phyloP scores from a whole-genome alignment of 2,888 invertebrate species.

The Andrena marginata region DNA sequence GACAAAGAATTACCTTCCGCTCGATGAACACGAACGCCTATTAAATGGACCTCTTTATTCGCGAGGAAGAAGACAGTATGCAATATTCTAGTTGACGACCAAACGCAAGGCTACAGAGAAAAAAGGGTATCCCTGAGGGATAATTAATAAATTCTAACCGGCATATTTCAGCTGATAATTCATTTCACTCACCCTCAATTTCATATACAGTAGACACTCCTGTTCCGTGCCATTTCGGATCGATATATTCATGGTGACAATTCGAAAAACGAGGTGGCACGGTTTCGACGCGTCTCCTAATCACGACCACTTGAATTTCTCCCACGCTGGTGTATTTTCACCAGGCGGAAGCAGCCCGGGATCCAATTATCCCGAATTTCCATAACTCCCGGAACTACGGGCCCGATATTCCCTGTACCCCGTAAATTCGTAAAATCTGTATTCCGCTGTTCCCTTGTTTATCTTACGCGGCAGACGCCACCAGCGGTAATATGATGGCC shows the following conservation, averaged over 20 bases:
- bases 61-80: background rate
- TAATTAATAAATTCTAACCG: background rate
- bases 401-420: constrained; percentile 49
- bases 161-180: background rate
- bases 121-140: background rate
- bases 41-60: constrained; percentile 4
- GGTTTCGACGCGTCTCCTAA: constrained; percentile 1
- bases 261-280: background rate
- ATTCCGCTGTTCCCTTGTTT: constrained; percentile 62
- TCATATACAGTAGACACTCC: too few relatives aligned
- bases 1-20: constrained; percentile 41
- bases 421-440: constrained; percentile 67
- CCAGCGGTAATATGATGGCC: constrained; percentile 34
- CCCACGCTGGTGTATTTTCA: constrained; percentile 16
- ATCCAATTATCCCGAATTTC: constrained; percentile 68
- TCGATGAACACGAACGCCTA: constrained; percentile 14
- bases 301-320: constrained; percentile 19
- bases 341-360: constrained; percentile 16
- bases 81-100: background rate
- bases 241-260: background rate
- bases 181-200: too few relatives aligned
- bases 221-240: background rate
- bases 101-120: background rate
- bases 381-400: constrained; percentile 59
- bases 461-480: constrained; percentile 54